A percentile compares a stretch with the other conserved stretches of the same genome.
phyloP scores from a whole-genome alignment of 2,888 invertebrate genomes.

The Rapana venosa region DNA sequence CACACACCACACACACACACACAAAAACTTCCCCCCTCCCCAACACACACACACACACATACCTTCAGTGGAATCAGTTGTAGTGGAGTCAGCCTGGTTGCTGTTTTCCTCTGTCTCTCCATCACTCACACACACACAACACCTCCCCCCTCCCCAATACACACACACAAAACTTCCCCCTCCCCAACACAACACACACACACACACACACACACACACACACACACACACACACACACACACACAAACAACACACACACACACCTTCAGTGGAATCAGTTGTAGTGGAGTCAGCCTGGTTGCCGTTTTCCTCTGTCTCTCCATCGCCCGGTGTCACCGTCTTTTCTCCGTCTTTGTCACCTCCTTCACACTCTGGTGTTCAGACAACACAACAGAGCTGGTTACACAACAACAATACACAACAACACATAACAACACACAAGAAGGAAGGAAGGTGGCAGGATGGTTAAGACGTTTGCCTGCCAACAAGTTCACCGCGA shows the following conservation, averaged over 20 bases:
- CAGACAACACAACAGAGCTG: not conserved
- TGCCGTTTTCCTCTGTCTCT: not conserved
- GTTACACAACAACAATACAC: too few relatives aligned
- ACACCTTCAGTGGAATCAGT: conserved; percentile 10
- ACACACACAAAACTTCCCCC: too few relatives aligned
- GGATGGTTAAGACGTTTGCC: too few relatives aligned
- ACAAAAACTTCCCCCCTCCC: not conserved
- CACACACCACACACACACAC: not conserved
- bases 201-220: conserved; percentile 1
- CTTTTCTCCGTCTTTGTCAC: not conserved
- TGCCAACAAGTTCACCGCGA: too few relatives aligned
- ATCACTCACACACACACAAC: not conserved
- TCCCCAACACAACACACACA: not conserved
- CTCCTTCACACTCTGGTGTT: not conserved
- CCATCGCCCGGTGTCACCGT: not conserved
- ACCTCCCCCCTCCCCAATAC: not conserved
- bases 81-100: too few relatives aligned
- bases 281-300: not conserved
- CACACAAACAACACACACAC: not conserved
- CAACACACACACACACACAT: conserved; percentile 3
- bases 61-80: too few relatives aligned
- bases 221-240: not conserved
- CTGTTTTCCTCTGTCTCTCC: too few relatives aligned
- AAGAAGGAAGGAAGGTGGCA: too few relatives aligned
- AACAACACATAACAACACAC: too few relatives aligned